Conservation (phyloP, 2,888 invertebrate genomes). For the Podabrus alpinus region DNA sequence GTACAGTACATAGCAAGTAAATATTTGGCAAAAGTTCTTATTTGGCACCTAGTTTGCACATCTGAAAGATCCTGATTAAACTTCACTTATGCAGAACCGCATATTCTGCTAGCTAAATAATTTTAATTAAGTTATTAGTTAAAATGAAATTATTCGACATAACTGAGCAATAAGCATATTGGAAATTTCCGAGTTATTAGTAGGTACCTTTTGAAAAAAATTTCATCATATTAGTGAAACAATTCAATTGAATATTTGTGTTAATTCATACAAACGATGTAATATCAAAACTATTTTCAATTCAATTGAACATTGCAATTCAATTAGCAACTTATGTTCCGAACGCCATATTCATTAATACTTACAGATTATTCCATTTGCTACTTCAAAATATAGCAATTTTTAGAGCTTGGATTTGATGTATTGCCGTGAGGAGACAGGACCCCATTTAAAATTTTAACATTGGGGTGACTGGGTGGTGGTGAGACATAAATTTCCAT, state of each 20-base stretch:
- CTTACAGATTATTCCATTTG: not conserved
- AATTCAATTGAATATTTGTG: not conserved
- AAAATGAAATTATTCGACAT: not conserved
- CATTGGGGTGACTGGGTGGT: too few relatives aligned
- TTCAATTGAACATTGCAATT: conserved; percentile 1
- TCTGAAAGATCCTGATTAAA: not conserved
- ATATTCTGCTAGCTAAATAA: not conserved
- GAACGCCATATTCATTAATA: not conserved
- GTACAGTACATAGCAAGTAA: not conserved
- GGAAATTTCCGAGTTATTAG: not conserved
- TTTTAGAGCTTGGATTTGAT: too few relatives aligned
- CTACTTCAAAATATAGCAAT: too few relatives aligned
- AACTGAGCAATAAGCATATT: not conserved
- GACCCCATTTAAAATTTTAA: too few relatives aligned
- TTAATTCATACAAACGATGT: not conserved
- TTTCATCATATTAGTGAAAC: not conserved
- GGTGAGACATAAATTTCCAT: too few relatives aligned
- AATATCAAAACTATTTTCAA: not conserved
- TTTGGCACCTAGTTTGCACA: not conserved
- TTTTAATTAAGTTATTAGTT: not conserved
- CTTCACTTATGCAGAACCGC: not conserved
- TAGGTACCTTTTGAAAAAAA: not conserved
- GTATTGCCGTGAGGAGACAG: too few relatives aligned
- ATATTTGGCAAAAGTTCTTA: too few relatives aligned
- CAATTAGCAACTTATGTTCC: not conserved